These are phyloP conservation scores for Poecilia velifera DNA, from an alignment of 2,797 vertebrate genomes.

Conservation along the genomic window DNA sequence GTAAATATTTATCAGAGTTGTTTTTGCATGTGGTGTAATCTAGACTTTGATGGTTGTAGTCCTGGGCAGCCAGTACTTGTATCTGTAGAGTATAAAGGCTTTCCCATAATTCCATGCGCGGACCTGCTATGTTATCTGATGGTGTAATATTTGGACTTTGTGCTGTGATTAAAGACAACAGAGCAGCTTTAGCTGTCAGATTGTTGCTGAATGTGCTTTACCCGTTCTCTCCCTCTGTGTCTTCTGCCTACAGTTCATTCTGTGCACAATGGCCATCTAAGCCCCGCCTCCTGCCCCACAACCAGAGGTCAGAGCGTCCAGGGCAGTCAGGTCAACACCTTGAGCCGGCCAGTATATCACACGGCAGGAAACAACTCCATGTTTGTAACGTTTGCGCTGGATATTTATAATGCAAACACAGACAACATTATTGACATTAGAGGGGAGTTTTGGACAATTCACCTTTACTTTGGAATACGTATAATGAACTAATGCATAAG, in stretches of 20 bases:
- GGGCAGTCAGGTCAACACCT: constrained; percentile 16
- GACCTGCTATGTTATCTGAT: neutral
- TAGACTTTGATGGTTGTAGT: neutral
- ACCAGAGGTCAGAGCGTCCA: neutral
- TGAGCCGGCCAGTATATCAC: constrained; percentile 48
- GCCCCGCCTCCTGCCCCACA: neutral
- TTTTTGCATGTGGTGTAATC: too few relatives aligned
- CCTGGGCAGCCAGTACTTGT: neutral
- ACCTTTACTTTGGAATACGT: neutral
- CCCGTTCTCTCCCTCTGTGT: neutral
- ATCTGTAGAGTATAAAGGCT: neutral
- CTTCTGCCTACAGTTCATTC: constrained; percentile 81
- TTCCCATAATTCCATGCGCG: neutral
- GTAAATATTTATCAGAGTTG: too few relatives aligned
- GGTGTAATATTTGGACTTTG: neutral
- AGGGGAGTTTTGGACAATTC: neutral
- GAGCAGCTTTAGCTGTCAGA: neutral
- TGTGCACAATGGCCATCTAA: constrained; percentile 85
- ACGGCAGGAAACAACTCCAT: constrained; percentile 18
- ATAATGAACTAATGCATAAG: neutral
- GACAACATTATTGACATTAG: neutral
- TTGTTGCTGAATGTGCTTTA: neutral
- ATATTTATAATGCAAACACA: constrained; percentile 12
- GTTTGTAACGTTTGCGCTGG: constrained; percentile 48
- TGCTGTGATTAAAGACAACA: neutral